These are phyloP conservation scores for Lamellibrachia columna DNA, from an alignment of 2,888 invertebrate species.

Conservation along the genomic window DNA sequence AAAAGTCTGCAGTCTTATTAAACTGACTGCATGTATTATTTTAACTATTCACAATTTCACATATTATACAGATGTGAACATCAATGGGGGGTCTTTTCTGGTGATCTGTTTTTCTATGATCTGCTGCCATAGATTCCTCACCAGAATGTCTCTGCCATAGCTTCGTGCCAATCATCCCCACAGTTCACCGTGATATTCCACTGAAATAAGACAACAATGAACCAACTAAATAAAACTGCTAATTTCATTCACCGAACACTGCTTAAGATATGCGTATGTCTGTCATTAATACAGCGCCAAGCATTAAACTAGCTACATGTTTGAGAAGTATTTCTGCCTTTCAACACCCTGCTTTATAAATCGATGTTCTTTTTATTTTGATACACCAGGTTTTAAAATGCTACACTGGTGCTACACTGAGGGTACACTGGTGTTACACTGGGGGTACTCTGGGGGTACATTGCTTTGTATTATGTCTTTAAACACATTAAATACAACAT, in stretches of 20 bases:
- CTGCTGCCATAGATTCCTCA: background rate
- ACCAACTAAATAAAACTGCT: background rate
- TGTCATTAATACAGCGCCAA: background rate
- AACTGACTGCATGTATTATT: too few species aligned
- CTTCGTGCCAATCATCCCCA: conserved; percentile 42
- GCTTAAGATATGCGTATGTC: background rate
- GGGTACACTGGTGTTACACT: too few species aligned
- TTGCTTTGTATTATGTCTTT: too few species aligned
- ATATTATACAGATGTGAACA: too few species aligned
- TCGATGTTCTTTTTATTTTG: background rate
- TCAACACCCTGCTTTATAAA: background rate
- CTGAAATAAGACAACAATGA: conserved; percentile 40
- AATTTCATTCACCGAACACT: too few species aligned
- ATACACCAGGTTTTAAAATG: background rate
- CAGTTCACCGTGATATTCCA: conserved; percentile 46
- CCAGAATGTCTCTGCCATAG: conserved; percentile 25
- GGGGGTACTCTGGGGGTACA: too few species aligned
- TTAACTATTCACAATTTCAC: too few species aligned
- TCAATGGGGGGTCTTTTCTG: too few species aligned
- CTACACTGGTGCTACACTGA: too few species aligned
- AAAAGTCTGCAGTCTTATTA: too few species aligned
- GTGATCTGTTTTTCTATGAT: too few species aligned
- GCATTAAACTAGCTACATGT: background rate
- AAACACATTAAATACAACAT: too few species aligned
- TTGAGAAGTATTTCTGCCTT: background rate